Evolutionary conservation across 1,140 invertebrate genomes (phyloP).

Genomic region (Stegodyphus mimosarum): DNA sequence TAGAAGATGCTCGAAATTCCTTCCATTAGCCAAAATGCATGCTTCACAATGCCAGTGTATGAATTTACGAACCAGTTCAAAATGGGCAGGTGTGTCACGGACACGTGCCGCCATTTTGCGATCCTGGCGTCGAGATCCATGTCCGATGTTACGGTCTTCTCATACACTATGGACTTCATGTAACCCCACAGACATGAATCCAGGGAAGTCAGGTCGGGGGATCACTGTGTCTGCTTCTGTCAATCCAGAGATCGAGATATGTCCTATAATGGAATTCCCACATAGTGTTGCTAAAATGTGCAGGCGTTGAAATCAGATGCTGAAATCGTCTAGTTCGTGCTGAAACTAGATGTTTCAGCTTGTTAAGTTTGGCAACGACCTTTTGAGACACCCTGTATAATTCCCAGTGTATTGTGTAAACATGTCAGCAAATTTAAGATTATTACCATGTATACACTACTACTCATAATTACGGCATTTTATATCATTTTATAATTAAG

Average conservation of each 20-base stretch:
- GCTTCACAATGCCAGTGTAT: not conserved
- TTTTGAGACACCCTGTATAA: too few relatives aligned
- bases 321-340: not conserved
- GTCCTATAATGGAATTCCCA: not conserved
- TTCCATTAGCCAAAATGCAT: not conserved
- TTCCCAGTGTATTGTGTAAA: too few relatives aligned
- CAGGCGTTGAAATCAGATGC: too few relatives aligned
- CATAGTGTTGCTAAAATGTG: slow-evolving; percentile 1
- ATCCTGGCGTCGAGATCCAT: not conserved
- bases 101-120: not conserved
- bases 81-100: not conserved
- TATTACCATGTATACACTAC: too few relatives aligned
- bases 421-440: too few relatives aligned
- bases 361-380: too few relatives aligned
- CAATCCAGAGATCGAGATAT: slow-evolving; percentile 7
- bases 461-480: too few relatives aligned
- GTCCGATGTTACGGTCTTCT: not conserved
- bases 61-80: not conserved
- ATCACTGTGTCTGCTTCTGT: not conserved
- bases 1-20: not conserved
- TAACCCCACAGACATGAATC: not conserved
- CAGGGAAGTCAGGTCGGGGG: not conserved
- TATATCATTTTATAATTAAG: too few relatives aligned
- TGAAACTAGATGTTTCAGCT: too few relatives aligned
- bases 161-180: slow-evolving; percentile 2